Evolutionary conservation across 2,888 invertebrate species (phyloP).

Genomic region (Caenorhabditis uteleia): DNA sequence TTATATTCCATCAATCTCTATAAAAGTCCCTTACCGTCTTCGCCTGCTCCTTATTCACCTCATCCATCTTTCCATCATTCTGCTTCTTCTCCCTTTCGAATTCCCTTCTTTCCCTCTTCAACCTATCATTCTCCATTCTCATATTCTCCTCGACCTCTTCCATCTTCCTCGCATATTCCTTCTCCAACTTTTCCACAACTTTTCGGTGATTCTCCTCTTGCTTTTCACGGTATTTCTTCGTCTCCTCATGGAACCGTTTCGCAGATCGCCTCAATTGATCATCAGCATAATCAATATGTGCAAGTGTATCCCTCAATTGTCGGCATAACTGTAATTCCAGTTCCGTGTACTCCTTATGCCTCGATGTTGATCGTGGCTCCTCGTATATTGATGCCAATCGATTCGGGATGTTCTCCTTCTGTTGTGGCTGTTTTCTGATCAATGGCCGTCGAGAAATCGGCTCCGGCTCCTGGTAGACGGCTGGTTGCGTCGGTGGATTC

Average conservation of each 20-base stretch:
- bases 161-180: conserved; percentile 1
- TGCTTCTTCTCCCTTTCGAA: conserved; percentile 25
- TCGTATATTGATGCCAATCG: conserved; percentile 11
- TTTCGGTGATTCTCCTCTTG: background rate
- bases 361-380: background rate
- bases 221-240: background rate
- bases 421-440: background rate
- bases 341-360: too few relatives aligned
- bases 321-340: conserved; percentile 9
- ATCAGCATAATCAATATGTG: conserved; percentile 26
- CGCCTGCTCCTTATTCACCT: background rate
- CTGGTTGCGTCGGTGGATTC: too few relatives aligned
- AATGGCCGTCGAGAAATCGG: background rate
- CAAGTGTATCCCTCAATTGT: conserved; percentile 27
- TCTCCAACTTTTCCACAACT: conserved; percentile 2
- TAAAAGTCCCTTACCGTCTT: too few relatives aligned
- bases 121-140: conserved; percentile 1
- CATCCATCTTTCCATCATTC: conserved; percentile 8
- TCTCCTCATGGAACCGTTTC: background rate
- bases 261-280: conserved; percentile 5
- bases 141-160: conserved; percentile 15
- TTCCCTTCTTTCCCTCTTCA: conserved; percentile 13
- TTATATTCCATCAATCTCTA: too few relatives aligned
- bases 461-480: conserved; percentile 2
- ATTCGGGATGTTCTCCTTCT: conserved; percentile 5